Conservation (phyloP, 2,888 invertebrate genomes). For the Melanostoma scalare region DNA sequence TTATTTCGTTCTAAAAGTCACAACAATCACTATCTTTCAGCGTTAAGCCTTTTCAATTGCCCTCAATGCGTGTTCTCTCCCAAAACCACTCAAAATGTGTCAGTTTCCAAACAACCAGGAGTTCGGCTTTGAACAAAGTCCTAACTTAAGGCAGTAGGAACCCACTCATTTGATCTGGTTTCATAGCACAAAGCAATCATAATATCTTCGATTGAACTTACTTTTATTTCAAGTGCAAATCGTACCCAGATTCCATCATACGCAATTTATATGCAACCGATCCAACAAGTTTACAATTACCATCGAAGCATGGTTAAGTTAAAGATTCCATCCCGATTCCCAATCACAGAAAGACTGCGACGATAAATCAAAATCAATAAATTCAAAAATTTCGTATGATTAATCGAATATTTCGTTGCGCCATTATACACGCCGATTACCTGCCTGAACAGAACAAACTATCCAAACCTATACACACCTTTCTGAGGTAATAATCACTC, state of each 20-base stretch:
- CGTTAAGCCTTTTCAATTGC: no score
- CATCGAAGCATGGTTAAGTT: neutral
- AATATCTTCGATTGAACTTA: no score
- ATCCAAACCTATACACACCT: constrained; percentile 36
- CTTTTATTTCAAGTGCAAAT: no score
- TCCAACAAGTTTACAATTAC: constrained; percentile 26
- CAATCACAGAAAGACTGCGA: constrained; percentile 38
- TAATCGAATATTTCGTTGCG: constrained; percentile 60
- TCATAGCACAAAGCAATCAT: no score
- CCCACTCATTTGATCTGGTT: no score
- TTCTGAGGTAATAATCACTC: constrained; percentile 26
- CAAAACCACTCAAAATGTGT: no score
- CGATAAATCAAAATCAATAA: constrained; percentile 72
- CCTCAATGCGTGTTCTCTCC: no score
- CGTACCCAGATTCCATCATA: neutral
- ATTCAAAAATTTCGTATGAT: constrained; percentile 48
- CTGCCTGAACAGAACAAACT: neutral
- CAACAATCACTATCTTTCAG: no score
- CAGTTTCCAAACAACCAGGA: no score
- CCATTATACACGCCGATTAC: constrained; percentile 40
- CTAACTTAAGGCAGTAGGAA: no score
- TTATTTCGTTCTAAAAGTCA: no score
- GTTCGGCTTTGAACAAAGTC: no score
- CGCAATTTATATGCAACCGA: constrained; percentile 2
- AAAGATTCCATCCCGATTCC: constrained; percentile 19